Evolutionary conservation across 2,888 invertebrate genomes (phyloP), one percentile per base, ranked within the genome.

Genomic region (Baronia brevicornis): DNA sequence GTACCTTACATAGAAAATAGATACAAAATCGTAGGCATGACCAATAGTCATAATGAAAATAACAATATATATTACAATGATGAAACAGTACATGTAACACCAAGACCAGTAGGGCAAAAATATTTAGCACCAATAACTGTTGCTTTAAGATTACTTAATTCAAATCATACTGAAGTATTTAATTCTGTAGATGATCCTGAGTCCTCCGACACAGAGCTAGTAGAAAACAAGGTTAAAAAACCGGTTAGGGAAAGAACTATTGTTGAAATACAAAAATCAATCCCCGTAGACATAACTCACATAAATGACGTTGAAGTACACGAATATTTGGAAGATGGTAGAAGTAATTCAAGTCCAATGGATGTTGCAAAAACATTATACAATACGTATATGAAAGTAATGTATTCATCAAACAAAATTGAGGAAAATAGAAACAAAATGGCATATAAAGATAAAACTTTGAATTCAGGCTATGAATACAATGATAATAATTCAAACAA

Each of bases 211-310:
- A 80, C 75, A 39, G 84, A 85, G 54, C 40, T 74, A 2, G 44
- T 80, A 32, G 41, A 69, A 15, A 57, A 75, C 20, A 72, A 74
- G 25, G 69, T 84, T 5, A 52, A 65, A 36, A 66, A 52, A 38
- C 84, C 86, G 4, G 50, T 63, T 7, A 72, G 64, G 36, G 75
- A 74, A 28, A 86, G 74, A 46, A 88, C 88, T 0, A 62, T 82
- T 17, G 89, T 91, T 1, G 89, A 91, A 68, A 66, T 91, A 2
- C 90, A 90, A 49, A 80, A 89, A 59, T 90, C 90, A 0, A 69
- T 90, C 8, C 88, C 88, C 1, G 62, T 85, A 35, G 86, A 86
- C 27, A 78, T 79, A 18, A 84, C 75, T 12, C 80, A 84, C 34
- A 80, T 82, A 15, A 82, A 84, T 39, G 79, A 77, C 15, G 72